Conservation (phyloP, 2,888 invertebrate genomes). For the Germaria angustata region DNA sequence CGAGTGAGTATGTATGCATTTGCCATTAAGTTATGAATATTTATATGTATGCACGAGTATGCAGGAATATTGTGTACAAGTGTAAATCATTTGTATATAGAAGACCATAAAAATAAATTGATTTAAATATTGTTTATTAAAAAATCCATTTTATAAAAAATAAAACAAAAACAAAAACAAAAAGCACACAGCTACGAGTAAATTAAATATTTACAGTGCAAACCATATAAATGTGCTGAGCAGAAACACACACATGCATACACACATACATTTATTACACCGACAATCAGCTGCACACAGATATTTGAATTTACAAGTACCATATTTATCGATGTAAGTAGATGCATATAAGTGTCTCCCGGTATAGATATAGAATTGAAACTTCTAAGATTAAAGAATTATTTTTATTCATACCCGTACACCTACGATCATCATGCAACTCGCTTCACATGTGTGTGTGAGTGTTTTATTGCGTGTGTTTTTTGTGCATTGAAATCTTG, state of each 20-base stretch:
- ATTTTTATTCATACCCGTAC: constrained; percentile 2
- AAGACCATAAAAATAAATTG: constrained; percentile 56
- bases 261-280: not conserved
- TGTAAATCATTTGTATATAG: constrained; percentile 48
- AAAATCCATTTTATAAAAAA: constrained; percentile 40
- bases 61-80: not conserved
- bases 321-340: not conserved
- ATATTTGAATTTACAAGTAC: not conserved
- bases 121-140: constrained; percentile 59
- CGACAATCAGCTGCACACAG: not conserved
- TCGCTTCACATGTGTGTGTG: not conserved
- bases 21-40: not conserved
- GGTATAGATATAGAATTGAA: constrained; percentile 1
- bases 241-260: not conserved
- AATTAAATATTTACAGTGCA: constrained; percentile 51
- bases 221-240: constrained; percentile 24
- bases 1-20: not conserved
- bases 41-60: not conserved
- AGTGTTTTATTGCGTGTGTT: not conserved
- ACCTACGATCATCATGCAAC: not conserved
- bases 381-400: constrained; percentile 13
- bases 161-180: no score
- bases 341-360: not conserved
- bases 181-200: no score
- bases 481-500: constrained; percentile 30